Evolutionary conservation across 1,140 invertebrate genomes (phyloP), one percentile per base, ranked within the genome.

Genomic region (Brachionus koreanus): DNA sequence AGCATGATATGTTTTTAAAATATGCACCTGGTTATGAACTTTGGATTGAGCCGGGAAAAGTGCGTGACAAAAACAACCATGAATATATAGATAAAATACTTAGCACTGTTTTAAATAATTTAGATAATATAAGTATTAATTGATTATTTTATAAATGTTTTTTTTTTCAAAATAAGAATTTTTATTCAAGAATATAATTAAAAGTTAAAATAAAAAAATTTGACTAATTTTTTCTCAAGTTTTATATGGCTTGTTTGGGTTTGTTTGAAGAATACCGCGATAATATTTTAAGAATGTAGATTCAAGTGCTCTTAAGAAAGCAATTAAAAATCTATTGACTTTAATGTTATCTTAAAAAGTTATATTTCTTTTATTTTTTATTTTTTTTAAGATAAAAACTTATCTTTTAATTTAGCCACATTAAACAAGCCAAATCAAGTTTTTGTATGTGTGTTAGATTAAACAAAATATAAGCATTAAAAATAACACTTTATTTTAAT

Each of bases 1-100:
- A 92, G 83, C 88, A 91, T 85, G 86, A 89, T 90, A 90, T 89
- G 87, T 92, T 92, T 84, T 86, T 88, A 13, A 83, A 87, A 35
- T 92, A 91, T 88, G 91, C 90, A 13, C 91, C 92, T 23, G 90
- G 89, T 85, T 92, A 91, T 88, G 89, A 90, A 43, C 84, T 92
- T 25, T 79, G 86, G 7, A 88, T 92, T 39, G 84, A 85, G 7
- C 84, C 87, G 72, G 89, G 89, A 85, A 85, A 90, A 63, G 84
- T 84, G 46, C 84, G 87, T 83, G 89, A 91, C 85, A 84, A 85
- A 35, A 92, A 91, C 85, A 88, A 83, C 25, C 63, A 84, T 35
- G 84, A 86, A 69, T 85, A 86, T 83, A 72, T 89, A 7, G 83
- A 84, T 35, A 83, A 85, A 49, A 29, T 67, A 25, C 9, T 42